Conservation (phyloP, 2,888 invertebrate species). For the Apoderus coryli region DNA sequence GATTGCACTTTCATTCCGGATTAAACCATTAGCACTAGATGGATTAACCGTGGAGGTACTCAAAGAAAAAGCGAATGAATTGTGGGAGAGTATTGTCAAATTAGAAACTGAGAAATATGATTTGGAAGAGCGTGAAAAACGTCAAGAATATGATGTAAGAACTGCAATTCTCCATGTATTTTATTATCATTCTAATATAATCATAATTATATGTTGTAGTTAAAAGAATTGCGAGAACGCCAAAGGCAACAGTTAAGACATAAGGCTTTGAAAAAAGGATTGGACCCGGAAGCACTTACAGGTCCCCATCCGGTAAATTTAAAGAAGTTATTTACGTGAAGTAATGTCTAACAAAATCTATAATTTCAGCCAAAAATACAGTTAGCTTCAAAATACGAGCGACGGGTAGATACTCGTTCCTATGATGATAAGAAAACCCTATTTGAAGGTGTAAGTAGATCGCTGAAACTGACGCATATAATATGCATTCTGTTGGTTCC, state of each 20-base stretch:
- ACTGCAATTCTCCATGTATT: too few species aligned
- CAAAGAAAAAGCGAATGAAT: conserved; percentile 71
- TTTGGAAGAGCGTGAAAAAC: conserved; percentile 94
- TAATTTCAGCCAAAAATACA: conserved; percentile 82
- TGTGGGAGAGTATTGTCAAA: conserved; percentile 88
- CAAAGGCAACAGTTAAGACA: conserved; percentile 96
- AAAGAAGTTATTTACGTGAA: conserved; percentile 5
- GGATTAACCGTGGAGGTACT: conserved; percentile 63
- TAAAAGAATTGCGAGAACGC: conserved; percentile 97
- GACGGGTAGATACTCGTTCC: conserved; percentile 92
- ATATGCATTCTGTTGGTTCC: too few species aligned
- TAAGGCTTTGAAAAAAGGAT: conserved; percentile 90
- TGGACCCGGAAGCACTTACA: conserved; percentile 89
- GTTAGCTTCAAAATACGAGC: conserved; percentile 96
- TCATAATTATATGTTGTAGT: conserved; percentile 38
- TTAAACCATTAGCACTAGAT: conserved; percentile 77
- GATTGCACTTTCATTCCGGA: conserved; percentile 87
- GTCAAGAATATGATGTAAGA: conserved; percentile 97
- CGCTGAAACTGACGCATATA: too few species aligned
- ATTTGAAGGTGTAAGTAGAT: conserved; percentile 79
- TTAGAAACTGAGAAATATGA: conserved; percentile 97
- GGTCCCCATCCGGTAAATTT: conserved; percentile 81
- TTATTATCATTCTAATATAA: neutral
- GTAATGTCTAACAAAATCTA: conserved; percentile 4
- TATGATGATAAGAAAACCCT: conserved; percentile 92